Conservation (phyloP, 2,888 invertebrate genomes). For the Drosophila stalkeri region DNA sequence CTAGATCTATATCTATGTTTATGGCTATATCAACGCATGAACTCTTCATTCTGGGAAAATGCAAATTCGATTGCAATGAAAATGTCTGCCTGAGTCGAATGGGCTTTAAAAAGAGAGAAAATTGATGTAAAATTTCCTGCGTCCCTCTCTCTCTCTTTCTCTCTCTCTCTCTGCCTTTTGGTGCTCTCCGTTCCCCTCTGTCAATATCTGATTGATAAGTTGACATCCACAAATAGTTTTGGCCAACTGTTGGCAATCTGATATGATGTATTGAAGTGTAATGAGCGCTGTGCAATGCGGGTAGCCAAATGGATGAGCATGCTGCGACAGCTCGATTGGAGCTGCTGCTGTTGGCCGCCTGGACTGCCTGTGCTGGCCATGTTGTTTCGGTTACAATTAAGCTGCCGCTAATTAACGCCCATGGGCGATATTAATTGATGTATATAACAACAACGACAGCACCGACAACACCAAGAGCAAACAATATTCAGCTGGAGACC, state of each 20-base stretch:
- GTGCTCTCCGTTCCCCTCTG: neutral
- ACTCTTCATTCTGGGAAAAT: neutral
- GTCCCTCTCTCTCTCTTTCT: no score
- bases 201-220: neutral
- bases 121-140: no score
- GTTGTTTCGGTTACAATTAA: slow-evolving; percentile 46
- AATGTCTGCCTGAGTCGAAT: neutral
- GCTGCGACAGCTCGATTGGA: neutral
- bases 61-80: no score
- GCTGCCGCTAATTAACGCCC: slow-evolving; percentile 55
- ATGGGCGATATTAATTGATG: slow-evolving; percentile 61
- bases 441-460: slow-evolving; percentile 18
- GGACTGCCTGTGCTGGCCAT: neutral
- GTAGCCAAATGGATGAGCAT: neutral
- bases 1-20: neutral
- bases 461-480: slow-evolving; percentile 21
- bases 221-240: neutral
- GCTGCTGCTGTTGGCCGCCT: neutral
- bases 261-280: slow-evolving; percentile 1
- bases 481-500: slow-evolving; percentile 16
- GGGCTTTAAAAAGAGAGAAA: neutral
- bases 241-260: neutral
- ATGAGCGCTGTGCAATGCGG: neutral
- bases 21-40: neutral
- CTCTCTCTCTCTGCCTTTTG: no score